Conservation (phyloP, 2,888 invertebrate species). For the Gastracanthus pulcherrimus region DNA sequence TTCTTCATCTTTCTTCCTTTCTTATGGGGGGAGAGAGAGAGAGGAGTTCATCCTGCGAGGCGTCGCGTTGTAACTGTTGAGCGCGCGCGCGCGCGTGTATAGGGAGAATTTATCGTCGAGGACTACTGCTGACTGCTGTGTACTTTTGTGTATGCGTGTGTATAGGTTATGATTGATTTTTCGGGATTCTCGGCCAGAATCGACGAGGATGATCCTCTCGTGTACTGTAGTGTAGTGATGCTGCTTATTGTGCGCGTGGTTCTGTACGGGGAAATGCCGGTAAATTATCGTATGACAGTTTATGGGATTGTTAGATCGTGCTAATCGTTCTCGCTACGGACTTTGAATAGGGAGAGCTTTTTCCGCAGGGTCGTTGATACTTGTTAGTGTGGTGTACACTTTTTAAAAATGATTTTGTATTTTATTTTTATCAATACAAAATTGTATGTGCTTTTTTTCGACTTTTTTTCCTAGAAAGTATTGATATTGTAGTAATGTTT, state of each 20-base stretch:
- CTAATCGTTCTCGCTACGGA: conserved; percentile 38
- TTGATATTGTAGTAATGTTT: too few relatives aligned
- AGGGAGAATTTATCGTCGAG: conserved; percentile 35
- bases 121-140: not conserved
- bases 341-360: too few relatives aligned
- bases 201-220: conserved; percentile 40
- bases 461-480: too few relatives aligned
- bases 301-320: conserved; percentile 24
- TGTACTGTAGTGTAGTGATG: not conserved
- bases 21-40: not conserved
- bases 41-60: conserved; percentile 41
- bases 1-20: not conserved
- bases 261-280: not conserved
- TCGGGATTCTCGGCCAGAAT: conserved; percentile 29
- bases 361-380: too few relatives aligned
- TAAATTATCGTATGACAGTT: conserved; percentile 30
- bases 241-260: not conserved
- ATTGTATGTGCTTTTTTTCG: too few relatives aligned
- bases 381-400: too few relatives aligned
- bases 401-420: too few relatives aligned
- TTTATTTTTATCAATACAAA: too few relatives aligned
- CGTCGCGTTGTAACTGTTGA: conserved; percentile 31
- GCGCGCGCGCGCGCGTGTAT: not conserved
- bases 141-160: not conserved
- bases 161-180: conserved; percentile 53